A percentile compares a stretch with the other conserved stretches of the same genome.
These are phyloP conservation scores for Scaptomyza polygonia DNA, from an alignment of 2,888 invertebrate genomes.

Conservation along the genomic window DNA sequence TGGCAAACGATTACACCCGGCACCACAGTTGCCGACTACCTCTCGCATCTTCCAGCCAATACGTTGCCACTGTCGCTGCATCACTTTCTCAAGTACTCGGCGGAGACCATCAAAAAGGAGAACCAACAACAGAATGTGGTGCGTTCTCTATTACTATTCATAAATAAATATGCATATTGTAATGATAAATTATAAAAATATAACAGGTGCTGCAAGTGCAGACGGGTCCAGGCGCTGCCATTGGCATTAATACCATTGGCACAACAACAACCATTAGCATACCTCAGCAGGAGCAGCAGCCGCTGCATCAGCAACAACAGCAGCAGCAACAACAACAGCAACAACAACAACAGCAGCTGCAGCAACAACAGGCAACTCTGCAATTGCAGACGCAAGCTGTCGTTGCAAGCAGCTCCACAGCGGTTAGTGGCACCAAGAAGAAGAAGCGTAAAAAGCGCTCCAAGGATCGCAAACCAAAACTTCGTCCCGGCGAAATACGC, in stretches of 20 bases:
- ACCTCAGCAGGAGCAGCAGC: constrained; percentile 82
- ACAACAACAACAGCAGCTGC: constrained; percentile 42
- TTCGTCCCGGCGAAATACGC: constrained; percentile 93
- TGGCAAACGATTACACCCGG: constrained; percentile 87
- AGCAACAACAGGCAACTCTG: constrained; percentile 54
- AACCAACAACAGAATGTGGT: constrained; percentile 85
- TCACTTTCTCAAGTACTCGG: constrained; percentile 93
- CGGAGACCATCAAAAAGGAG: constrained; percentile 91
- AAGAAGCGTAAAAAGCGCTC: constrained; percentile 91
- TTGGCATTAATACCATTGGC: constrained; percentile 80
- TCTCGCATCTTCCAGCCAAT: constrained; percentile 91
- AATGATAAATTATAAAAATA: no score
- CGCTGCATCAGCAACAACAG: constrained; percentile 65
- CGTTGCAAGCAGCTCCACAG: constrained; percentile 66
- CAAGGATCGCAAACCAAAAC: constrained; percentile 90
- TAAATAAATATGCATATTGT: no score
- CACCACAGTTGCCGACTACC: constrained; percentile 93
- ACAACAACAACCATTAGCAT: constrained; percentile 81
- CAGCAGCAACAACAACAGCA: constrained; percentile 58
- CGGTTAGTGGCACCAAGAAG: constrained; percentile 86
- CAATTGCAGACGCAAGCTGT: constrained; percentile 52
- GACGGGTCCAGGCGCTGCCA: constrained; percentile 81
- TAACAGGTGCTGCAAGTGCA: constrained; percentile 81
- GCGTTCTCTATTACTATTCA: constrained; percentile 16
- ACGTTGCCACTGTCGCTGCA: constrained; percentile 91